phyloP scores from a whole-genome alignment of 2,113 vertebrate species.

The Columbina picui region DNA sequence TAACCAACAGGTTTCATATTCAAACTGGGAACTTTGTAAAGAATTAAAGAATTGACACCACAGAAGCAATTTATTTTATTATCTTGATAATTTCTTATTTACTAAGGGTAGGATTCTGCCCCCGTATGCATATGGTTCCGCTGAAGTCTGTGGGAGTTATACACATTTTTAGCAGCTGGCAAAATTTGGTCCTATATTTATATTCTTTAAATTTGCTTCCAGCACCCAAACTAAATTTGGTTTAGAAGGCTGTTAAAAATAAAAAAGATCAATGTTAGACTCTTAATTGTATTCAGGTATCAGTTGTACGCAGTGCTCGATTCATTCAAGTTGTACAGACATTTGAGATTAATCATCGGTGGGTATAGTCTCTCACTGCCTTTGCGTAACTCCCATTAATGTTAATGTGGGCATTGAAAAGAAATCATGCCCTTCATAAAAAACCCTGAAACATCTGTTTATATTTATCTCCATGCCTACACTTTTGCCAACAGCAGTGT shows the following conservation, averaged over 20 bases:
- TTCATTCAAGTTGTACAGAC: constrained; percentile 46
- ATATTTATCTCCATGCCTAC: neutral
- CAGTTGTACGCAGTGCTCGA: neutral
- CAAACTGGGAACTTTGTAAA: neutral
- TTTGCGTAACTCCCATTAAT: constrained; percentile 25
- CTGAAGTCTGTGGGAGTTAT: constrained; percentile 35
- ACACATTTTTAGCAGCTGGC: constrained; percentile 52
- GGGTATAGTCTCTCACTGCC: neutral
- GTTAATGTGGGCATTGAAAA: constrained; percentile 24
- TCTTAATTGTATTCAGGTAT: constrained; percentile 5
- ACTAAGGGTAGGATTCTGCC: constrained; percentile 25
- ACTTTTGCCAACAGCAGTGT: neutral
- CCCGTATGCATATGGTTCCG: constrained; percentile 19
- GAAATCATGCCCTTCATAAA: constrained; percentile 28
- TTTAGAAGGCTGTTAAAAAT: constrained; percentile 23
- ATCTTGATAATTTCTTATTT: neutral
- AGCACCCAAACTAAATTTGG: neutral
- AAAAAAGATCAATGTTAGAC: neutral
- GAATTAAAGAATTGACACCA: neutral
- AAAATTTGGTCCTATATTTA: constrained; percentile 30
- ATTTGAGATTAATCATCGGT: constrained; percentile 9
- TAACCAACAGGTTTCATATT: constrained; percentile 1
- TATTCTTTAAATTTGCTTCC: constrained; percentile 19
- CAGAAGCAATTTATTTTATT: constrained; percentile 22
- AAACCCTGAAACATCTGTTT: constrained; percentile 32